These are phyloP conservation scores for Eutrigla gurnardus DNA, from an alignment of 2,797 vertebrate genomes.

Conservation along the genomic window DNA sequence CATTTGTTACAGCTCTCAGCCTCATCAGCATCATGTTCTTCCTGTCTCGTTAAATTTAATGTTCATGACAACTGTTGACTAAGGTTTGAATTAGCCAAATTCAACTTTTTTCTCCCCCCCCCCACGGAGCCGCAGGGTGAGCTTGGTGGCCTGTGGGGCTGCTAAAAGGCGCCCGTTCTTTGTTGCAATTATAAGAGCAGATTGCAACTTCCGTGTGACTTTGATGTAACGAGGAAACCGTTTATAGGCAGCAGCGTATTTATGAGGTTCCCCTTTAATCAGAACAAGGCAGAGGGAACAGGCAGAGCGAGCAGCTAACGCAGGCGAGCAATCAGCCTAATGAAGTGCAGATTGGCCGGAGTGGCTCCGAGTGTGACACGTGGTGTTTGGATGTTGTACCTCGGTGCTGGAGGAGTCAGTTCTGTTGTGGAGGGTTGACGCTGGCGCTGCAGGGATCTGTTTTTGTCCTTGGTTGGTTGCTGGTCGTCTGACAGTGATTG, in stretches of 20 bases:
- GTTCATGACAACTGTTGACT: conserved; percentile 21
- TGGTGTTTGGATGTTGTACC: conserved; percentile 21
- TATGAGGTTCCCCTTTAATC: conserved; percentile 81
- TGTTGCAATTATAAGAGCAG: conserved; percentile 60
- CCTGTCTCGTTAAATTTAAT: conserved; percentile 49
- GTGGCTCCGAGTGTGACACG: conserved; percentile 42
- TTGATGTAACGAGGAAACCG: conserved; percentile 82
- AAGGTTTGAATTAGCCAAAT: conserved; percentile 28
- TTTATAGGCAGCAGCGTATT: conserved; percentile 75
- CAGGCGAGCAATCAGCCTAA: conserved; percentile 74
- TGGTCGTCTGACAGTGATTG: conserved; percentile 36
- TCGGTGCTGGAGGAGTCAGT: conserved; percentile 26
- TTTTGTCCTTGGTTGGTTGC: conserved; percentile 33
- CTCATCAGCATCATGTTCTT: conserved; percentile 26
- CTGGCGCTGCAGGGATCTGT: conserved; percentile 13
- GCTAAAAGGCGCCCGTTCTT: conserved; percentile 51
- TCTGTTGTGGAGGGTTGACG: conserved; percentile 21
- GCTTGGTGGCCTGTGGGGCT: conserved; percentile 30
- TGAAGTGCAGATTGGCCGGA: conserved; percentile 75
- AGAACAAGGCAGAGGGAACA: conserved; percentile 64
- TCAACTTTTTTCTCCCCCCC: too few relatives aligned
- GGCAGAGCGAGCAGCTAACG: conserved; percentile 38
- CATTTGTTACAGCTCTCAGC: conserved; percentile 13
- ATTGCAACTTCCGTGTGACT: conserved; percentile 81
- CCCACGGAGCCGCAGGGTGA: conserved; percentile 17